Base-by-base conservation (phyloP, 2,888 invertebrate genomes). In the Yponomeuta cagnagella region DNA sequence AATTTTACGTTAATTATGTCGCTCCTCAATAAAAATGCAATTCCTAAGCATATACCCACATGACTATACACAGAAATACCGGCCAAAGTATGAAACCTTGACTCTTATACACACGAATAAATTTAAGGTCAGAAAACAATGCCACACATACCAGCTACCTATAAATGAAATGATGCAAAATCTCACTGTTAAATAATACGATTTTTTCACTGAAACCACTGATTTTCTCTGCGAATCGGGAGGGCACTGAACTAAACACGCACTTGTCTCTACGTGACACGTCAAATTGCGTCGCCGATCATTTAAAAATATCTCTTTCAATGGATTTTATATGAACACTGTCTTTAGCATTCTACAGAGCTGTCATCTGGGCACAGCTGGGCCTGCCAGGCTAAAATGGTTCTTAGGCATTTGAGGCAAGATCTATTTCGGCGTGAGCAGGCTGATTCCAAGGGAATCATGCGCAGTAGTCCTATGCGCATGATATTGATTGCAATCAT, bases 391-490 rank as follows among this genome's bases (percentile, higher is more conserved):
- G 37, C 37, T 15, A 80, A 72, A 74, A 66, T 73, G 43, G 58
- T 73, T 77, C 74, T 75, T 79, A 75, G 1, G 23, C 48, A 23
- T 0, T 0, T 0, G 12, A 12, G 0, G 0, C 74, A 84, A 75
- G 74, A 80, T 74, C 70, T 70, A 75, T 72, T 75, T 73, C 84
- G 9, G 72, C 67, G 12, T 77, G 73, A 31, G 65, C 23, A n/a
- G 3, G 10, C 48, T 63, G 71, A 70, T 71, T 77, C 74, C 78
- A 79, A 81, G 82, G 78, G 82, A 85, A 88, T 89, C 87, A 84
- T 92, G 91, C 91, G 91, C 90, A 84, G 78, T 90, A 85, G 81
- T 88, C 85, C 85, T 88, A 82, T 89, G 90, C 91, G 91, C 91
- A 92, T 75, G 78, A 83, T 90, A 91, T 91, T 88, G 90, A 91